These are phyloP conservation scores for Nerophis lumbriciformis DNA, from an alignment of 2,113 vertebrate species.

Conservation along the genomic window DNA sequence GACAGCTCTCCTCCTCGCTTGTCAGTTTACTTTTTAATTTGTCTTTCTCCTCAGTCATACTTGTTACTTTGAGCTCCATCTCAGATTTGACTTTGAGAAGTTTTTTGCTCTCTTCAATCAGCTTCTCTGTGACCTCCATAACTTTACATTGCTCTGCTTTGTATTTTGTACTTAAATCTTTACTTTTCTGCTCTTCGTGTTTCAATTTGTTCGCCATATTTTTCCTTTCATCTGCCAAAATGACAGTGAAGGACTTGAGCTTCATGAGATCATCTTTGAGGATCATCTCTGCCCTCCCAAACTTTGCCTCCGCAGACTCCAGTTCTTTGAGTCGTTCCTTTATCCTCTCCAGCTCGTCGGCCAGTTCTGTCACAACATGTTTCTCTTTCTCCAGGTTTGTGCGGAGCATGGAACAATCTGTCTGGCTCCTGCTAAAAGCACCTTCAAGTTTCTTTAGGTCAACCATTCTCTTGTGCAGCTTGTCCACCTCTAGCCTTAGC, in stretches of 20 bases:
- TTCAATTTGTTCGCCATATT: slow-evolving; percentile 88
- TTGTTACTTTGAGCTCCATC: slow-evolving; percentile 82
- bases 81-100: slow-evolving; percentile 89
- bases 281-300: slow-evolving; percentile 80
- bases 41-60: slow-evolving; percentile 79
- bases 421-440: slow-evolving; percentile 82
- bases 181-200: slow-evolving; percentile 84
- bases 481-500: slow-evolving; percentile 85
- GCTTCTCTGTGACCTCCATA: slow-evolving; percentile 90
- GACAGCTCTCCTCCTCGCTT: slow-evolving; percentile 80
- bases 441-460: slow-evolving; percentile 88
- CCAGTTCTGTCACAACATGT: slow-evolving; percentile 78
- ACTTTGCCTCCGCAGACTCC: slow-evolving; percentile 77
- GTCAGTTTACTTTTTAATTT: slow-evolving; percentile 77
- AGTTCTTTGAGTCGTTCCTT: slow-evolving; percentile 84
- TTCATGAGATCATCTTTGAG: slow-evolving; percentile 90
- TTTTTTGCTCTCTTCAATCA: slow-evolving; percentile 96
- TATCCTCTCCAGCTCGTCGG: slow-evolving; percentile 80
- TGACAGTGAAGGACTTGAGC: slow-evolving; percentile 89
- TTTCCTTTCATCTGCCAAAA: slow-evolving; percentile 90
- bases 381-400: slow-evolving; percentile 86
- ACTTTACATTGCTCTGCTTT: slow-evolving; percentile 89
- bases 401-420: slow-evolving; percentile 80
- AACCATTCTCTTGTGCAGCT: slow-evolving; percentile 87
- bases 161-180: slow-evolving; percentile 79